Percentiles rank a stretch among this genome's conserved stretches.
phyloP scores from a whole-genome alignment of 2,888 invertebrate species.

The Acheta domesticus region DNA sequence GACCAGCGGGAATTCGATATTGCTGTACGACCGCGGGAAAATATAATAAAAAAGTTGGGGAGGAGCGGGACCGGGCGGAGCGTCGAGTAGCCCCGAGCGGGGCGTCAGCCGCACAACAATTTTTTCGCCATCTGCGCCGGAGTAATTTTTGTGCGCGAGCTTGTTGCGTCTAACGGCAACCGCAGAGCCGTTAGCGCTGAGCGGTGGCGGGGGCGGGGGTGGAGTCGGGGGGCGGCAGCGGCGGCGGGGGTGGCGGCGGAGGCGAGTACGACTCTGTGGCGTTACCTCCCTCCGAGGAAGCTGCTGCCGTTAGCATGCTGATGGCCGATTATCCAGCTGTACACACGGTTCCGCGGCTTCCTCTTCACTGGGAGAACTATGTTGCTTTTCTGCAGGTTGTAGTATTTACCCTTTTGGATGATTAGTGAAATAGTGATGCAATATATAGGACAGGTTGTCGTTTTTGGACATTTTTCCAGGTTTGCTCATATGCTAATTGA shows the following conservation, averaged over 20 bases:
- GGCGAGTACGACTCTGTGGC: background rate
- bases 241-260: background rate
- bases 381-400: no score
- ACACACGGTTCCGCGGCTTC: background rate
- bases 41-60: background rate
- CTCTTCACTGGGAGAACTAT: no score
- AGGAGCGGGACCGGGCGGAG: background rate
- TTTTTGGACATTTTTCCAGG: no score
- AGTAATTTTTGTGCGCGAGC: slow-evolving; percentile 2
- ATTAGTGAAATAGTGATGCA: no score
- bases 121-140: slow-evolving; percentile 9
- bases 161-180: slow-evolving; percentile 6
- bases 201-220: background rate
- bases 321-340: background rate
- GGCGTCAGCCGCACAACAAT: background rate
- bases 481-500: no score
- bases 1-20: background rate
- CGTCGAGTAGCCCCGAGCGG: background rate
- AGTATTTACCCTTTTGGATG: no score
- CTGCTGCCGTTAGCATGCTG: background rate
- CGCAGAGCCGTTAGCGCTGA: background rate
- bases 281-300: background rate
- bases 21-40: slow-evolving; percentile 18
- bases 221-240: background rate
- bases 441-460: no score